Conservation (phyloP, 1,140 invertebrate species). For the Cardiocondyla obscurior region DNA sequence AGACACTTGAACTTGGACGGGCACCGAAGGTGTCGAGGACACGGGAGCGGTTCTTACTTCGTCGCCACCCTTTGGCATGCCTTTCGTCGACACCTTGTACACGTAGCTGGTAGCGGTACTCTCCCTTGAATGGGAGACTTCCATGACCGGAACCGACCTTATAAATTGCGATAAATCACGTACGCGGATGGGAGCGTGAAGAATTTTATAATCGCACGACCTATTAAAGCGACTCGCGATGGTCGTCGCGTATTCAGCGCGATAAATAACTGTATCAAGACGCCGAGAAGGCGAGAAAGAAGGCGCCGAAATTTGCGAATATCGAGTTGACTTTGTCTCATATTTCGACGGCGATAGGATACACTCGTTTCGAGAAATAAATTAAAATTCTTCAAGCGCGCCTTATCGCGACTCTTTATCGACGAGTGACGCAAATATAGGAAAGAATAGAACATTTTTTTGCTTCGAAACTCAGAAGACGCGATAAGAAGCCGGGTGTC, state of each 20-base stretch:
- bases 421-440: slow-evolving; percentile 7
- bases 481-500: slow-evolving; percentile 35
- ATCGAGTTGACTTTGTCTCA: not conserved
- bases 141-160: slow-evolving; percentile 37
- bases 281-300: not conserved
- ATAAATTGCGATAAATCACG: slow-evolving; percentile 39
- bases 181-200: slow-evolving; percentile 57
- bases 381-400: not conserved
- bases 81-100: not conserved
- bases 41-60: not conserved
- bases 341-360: not conserved
- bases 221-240: slow-evolving; percentile 27
- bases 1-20: too few relatives aligned
- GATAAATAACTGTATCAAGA: slow-evolving; percentile 7
- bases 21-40: not conserved
- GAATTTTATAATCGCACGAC: slow-evolving; percentile 63
- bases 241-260: not conserved
- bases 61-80: slow-evolving; percentile 2
- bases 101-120: slow-evolving; percentile 22
- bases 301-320: not conserved
- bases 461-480: not conserved
- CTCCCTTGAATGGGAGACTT: slow-evolving; percentile 43
- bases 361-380: too few relatives aligned
- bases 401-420: slow-evolving; percentile 21
- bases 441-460: slow-evolving; percentile 19